A percentile compares a stretch with the other conserved stretches of the same genome.
These are phyloP conservation scores for Plecturocebus donacophilus DNA, from an alignment of 2,113 vertebrate species.

Conservation along the genomic window DNA sequence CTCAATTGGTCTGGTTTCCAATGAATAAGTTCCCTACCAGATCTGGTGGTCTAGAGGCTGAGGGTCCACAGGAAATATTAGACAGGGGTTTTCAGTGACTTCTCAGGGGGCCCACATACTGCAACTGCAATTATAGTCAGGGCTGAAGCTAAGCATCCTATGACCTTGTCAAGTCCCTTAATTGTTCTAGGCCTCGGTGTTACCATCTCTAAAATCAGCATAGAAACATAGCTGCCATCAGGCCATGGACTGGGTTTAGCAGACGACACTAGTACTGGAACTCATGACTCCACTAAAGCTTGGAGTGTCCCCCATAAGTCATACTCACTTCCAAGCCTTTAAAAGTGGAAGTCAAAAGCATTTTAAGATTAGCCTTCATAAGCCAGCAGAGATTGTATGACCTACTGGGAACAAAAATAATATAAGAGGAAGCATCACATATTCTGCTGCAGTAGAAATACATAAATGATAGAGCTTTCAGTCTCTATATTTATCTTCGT, in stretches of 20 bases:
- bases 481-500: not conserved
- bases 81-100: not conserved
- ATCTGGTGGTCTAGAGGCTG: not conserved
- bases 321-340: not conserved
- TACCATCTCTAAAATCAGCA: not conserved
- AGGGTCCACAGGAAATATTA: not conserved
- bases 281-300: not conserved
- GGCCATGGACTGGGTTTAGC: not conserved
- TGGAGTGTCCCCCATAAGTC: not conserved
- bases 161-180: not conserved
- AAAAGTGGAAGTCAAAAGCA: not conserved
- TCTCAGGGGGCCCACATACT: too few species aligned
- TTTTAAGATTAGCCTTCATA: not conserved
- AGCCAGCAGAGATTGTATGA: not conserved
- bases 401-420: not conserved
- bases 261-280: not conserved
- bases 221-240: not conserved
- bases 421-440: not conserved
- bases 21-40: not conserved
- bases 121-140: not conserved
- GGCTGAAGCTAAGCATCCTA: not conserved
- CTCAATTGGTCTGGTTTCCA: not conserved
- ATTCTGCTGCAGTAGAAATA: not conserved
- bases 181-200: not conserved
- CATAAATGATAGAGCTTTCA: not conserved